Evolutionary conservation across 64 coral and sea anemone genomes (phyloP).

Genomic region (Astreopora myriophthalma): DNA sequence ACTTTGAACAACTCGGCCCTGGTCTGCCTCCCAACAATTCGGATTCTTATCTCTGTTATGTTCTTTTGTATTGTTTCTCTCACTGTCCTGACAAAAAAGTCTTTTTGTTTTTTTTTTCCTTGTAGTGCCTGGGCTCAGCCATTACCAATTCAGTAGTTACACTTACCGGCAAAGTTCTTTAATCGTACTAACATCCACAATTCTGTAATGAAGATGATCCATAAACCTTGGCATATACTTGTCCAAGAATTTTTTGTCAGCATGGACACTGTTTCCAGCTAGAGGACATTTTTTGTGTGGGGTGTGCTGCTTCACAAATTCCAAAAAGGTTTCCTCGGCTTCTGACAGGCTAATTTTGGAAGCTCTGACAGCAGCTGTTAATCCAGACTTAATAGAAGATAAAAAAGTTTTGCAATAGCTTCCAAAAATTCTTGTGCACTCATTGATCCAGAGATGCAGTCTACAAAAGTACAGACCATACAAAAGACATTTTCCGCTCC

Average conservation of each 20-base stretch:
- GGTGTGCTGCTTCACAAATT: slow-evolving; percentile 77
- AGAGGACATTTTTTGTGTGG: slow-evolving; percentile 52
- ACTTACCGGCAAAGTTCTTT: slow-evolving; percentile 96
- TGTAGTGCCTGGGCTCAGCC: no score
- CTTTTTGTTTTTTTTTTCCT: no score
- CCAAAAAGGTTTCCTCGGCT: slow-evolving; percentile 85
- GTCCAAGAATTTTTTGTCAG: slow-evolving; percentile 85
- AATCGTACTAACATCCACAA: slow-evolving; percentile 93
- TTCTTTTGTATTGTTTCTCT: no score
- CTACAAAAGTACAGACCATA: no score
- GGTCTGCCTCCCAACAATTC: no score
- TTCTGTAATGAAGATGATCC: slow-evolving; percentile 95
- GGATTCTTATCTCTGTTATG: no score
- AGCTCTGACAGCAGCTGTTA: slow-evolving; percentile 79
- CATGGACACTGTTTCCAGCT: slow-evolving; percentile 97
- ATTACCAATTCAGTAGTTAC: no score
- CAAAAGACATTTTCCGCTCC: no score
- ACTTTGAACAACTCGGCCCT: no score
- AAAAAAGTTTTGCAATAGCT: not conserved
- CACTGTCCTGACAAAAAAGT: not conserved
- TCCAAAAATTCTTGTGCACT: not conserved
- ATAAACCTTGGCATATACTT: slow-evolving; percentile 95
- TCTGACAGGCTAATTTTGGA: slow-evolving; percentile 67
- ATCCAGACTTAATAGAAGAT: slow-evolving; percentile 73
- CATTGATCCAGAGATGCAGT: no score